Base-by-base conservation (phyloP, 2,113 vertebrate genomes). In the Paedocypris sp. region DNA sequence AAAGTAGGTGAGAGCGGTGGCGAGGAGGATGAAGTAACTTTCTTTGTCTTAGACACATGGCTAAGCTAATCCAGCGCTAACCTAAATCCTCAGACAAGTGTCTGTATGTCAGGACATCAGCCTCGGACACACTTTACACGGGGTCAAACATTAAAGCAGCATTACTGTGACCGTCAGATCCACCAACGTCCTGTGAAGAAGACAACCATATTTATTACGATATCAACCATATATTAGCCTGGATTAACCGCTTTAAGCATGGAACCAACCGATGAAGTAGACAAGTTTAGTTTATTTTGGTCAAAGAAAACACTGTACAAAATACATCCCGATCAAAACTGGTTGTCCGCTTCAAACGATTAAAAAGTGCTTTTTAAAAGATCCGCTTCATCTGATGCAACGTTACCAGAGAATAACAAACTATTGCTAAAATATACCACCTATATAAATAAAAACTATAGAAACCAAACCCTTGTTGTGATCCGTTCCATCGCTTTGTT, bases 11-110 rank as follows among this genome's bases (percentile, higher is more conserved):
- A 38, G 46, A 23, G 49, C 16, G 6, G 22, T 16, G 31, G 31
- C 48, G 28, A n/a, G n/a, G n/a, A n/a, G n/a, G n/a, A n/a, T n/a
- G 6, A 56, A 50, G 60, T 52, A 22, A 23, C 23, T 35, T 23
- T 48, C 10, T 18, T 59, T 53, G 71, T 71, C 47, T 72, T 69
- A 79, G 73, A 74, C 9, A 10, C 54, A 26, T 54, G 64, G 31
- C 58, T 63, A 4, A 49, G 10, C 62, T 83, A 80, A 85, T 85
- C 83, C 80, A 28, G 5, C 47, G 8, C 3, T 39, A 78, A 78
- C 82, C 80, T 69, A 81, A 71, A 82, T 82, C 66, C 71, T 64
- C 59, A 29, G 36, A 66, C 43, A 70, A n/a, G 15, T 36, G 47
- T 31, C 45, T 42, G 9, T 29, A 57, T 42, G 25, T 57, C 15